Evolutionary conservation across 2,888 invertebrate species (phyloP), one percentile per base, ranked within the genome.

Genomic region (Mesopsocus fuscifrons): DNA sequence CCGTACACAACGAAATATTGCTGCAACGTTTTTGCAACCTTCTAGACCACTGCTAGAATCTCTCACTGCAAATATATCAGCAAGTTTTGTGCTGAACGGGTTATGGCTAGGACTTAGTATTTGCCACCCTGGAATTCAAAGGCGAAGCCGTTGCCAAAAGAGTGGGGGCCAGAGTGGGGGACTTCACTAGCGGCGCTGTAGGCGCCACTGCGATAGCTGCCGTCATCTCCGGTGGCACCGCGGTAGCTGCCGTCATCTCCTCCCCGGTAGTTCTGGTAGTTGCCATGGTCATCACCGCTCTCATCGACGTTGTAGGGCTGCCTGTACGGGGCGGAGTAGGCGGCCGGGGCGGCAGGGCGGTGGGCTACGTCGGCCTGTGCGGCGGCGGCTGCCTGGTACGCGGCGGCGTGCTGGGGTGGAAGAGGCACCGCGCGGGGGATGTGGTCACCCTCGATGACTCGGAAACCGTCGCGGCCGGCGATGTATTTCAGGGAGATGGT

Each of bases 111-210:
- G n/a, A n/a, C n/a, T n/a, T n/a, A n/a, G n/a, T n/a, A n/a, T n/a
- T n/a, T n/a, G n/a, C n/a, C n/a, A 48, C 71, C 71, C 46, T 64
- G 60, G 51, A 75, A 74, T 26, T 72, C 67, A 52, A 76, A 76
- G 1, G 71, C 64, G 53, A 71, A 75, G 1, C 76, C 75, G 3
- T 59, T 62, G 1, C 74, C 74, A 48, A 74, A 76, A 30, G 59
- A 67, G 52, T 74, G 67, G 0, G 74, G 67, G 2, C 64, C 66
- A 20, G 59, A 59, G 34, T 59, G 59, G 13, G 53, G 54, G 5
- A 52, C 52, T 16, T 48, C 50, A 13, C 48, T 45, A 13, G 44
- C 63, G 61, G 40, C 62, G 61, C 0, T 57, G 62, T 31, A 64
- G 64, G 65, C 64, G 59, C 31, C 23, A 11, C 16, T 23, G 20